These are phyloP conservation scores for Eristalis arbustorum DNA, from an alignment of 2,888 invertebrate species.

Conservation along the genomic window DNA sequence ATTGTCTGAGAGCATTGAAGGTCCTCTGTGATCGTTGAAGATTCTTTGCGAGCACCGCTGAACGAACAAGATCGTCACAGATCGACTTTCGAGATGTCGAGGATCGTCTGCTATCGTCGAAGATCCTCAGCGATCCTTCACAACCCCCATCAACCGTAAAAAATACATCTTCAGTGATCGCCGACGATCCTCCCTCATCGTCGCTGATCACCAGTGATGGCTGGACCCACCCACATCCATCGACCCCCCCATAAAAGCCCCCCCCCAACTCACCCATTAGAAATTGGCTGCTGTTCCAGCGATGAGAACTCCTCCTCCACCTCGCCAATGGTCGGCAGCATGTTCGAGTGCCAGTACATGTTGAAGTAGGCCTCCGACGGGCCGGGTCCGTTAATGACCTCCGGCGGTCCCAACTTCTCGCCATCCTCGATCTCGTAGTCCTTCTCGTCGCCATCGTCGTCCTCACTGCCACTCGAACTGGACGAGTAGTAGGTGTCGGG, in stretches of 20 bases:
- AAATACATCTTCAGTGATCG: background rate
- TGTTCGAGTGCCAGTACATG: slow-evolving; percentile 80
- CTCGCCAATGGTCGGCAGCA: slow-evolving; percentile 80
- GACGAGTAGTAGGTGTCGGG: slow-evolving; percentile 75
- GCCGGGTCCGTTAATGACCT: slow-evolving; percentile 79
- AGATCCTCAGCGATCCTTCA: background rate
- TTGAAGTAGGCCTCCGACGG: slow-evolving; percentile 80
- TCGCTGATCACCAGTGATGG: no score
- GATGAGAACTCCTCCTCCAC: slow-evolving; percentile 80
- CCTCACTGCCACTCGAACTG: slow-evolving; percentile 76
- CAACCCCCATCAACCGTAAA: no score
- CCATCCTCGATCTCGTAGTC: slow-evolving; percentile 79
- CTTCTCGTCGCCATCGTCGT: slow-evolving; percentile 74
- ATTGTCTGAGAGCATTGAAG: no score
- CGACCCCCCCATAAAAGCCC: background rate
- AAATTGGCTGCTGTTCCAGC: slow-evolving; percentile 77
- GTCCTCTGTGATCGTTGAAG: no score
- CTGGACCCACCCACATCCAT: no score
- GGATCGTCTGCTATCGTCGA: background rate
- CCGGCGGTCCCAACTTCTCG: slow-evolving; percentile 80
- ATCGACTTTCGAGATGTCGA: no score
- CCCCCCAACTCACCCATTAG: slow-evolving; percentile 77
- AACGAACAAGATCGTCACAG: no score
- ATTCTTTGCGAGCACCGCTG: no score
- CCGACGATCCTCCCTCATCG: background rate